Base-by-base conservation (phyloP, 2,113 vertebrate genomes). In the Piaya cayana region DNA sequence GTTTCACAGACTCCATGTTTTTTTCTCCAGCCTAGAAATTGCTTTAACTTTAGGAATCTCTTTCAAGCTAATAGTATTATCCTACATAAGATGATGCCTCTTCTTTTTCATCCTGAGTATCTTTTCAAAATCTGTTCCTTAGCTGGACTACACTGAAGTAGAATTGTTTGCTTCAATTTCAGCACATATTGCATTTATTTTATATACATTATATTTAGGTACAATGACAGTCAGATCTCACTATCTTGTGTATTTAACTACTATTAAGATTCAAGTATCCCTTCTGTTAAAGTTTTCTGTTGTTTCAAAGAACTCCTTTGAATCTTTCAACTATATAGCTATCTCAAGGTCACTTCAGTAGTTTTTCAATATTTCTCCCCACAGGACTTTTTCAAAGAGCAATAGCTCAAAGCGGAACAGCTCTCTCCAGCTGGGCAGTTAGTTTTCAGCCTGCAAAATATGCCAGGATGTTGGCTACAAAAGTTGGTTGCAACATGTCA, bases 401-500 rank as follows among this genome's bases (percentile, higher is more conserved):
- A 91, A 99, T 99, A 88, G 99, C 99, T 96, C 99, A 99, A 98
- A 99, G 99, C 18, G 99, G 99, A 95, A 99, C 99, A 27, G 99
- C 99, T 49, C 98, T 99, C 85, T 99, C 99, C 97, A 99, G 99
- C 97, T 99, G 99, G 99, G 99, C 99, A 25, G 99, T 99, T 81
- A 99, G 99, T 91, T 99, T 99, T 76, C 99, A 99, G 96, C 99
- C 99, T 68, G 99, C 99, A 93, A 99, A 99, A 96, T 99, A 99
- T 1, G 99, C 99, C 86, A 98, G 99, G 81, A 99, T 99, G 98
- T 97, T 99, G 97, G 99, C 99, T 89, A 99, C 98, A 39, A 99
- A 99, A 97, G 99, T 99, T 95, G 99, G 99, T 92, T 99, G 99
- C 97, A 99, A 99, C 98, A 98, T 99, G 95, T 98, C 98, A 92